phyloP scores from a whole-genome alignment of 1,140 invertebrate species.

The Coptotermes formosanus region DNA sequence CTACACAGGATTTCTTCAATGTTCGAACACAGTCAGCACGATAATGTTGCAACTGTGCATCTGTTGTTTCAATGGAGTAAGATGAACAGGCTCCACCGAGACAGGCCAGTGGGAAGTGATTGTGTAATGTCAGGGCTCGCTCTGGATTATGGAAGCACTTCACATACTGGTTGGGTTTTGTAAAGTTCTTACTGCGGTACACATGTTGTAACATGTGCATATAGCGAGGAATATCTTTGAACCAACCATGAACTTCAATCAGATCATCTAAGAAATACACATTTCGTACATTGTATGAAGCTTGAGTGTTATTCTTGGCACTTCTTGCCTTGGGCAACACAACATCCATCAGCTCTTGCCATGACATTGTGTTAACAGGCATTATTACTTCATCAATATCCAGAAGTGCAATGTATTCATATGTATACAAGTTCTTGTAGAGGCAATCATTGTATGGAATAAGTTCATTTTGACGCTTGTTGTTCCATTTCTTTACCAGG shows the following conservation, averaged over 20 bases:
- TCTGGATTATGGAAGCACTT: constrained; percentile 94
- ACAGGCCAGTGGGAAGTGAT: constrained; percentile 89
- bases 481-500: constrained; percentile 82
- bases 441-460: constrained; percentile 97
- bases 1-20: constrained; percentile 79
- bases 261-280: constrained; percentile 94
- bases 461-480: constrained; percentile 92
- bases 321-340: constrained; percentile 68
- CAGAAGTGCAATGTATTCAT: constrained; percentile 85
- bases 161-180: constrained; percentile 89
- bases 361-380: constrained; percentile 70
- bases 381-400: constrained; percentile 96
- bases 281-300: constrained; percentile 88
- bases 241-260: constrained; percentile 75
- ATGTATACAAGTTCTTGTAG: constrained; percentile 88
- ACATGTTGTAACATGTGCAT: constrained; percentile 95
- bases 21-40: constrained; percentile 88
- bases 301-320: constrained; percentile 70
- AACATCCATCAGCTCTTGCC: constrained; percentile 75
- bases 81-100: constrained; percentile 81
- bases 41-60: constrained; percentile 92
- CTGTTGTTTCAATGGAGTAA: constrained; percentile 76
- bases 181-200: constrained; percentile 85
- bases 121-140: constrained; percentile 84
- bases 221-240: constrained; percentile 81